Base-by-base conservation (phyloP, 2,797 vertebrate genomes). In the Hoplostethus mediterraneus region DNA sequence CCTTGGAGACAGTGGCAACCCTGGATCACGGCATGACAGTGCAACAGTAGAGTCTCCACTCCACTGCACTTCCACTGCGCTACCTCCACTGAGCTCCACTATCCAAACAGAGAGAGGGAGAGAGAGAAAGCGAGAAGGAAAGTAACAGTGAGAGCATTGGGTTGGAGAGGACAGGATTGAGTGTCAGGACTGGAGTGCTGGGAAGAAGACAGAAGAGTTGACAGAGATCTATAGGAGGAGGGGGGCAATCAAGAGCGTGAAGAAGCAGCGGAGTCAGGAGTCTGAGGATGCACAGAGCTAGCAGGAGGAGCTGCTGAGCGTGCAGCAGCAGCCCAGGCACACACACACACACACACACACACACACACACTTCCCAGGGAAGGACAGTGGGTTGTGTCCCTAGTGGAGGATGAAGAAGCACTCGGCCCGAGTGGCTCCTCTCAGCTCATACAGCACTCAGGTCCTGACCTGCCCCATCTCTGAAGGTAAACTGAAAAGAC, bases 391-490 rank as follows among this genome's bases (percentile, higher is more conserved):
- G 79, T 83, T 86, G 85, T 83, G 75, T 61, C 72, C 84, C 86
- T 81, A 87, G 85, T 73, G 87, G 92, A 95, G 90, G 83, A 96
- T 96, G 95, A 96, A 95, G 94, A 95, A 96, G 86, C 95, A 95
- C 84, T 95, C 94, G 49, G 94, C 95, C 87, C 92, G 94, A 90
- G 95, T 95, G 89, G 94, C 93, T 92, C 95, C 94, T 77, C 94
- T 95, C 89, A 94, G 93, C 91, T 95, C 95, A 16, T 95, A 95
- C 93, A 95, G 94, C 92, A 91, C 94, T 87, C 95, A 95, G 91
- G 94, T 95, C 85, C 93, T 95, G 25, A 95, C 94, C 92, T 95
- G 94, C 84, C 91, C 94, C 87, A 84, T 91, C 91, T 94, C 95
- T 79, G 94, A 95, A 95, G 95, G 95, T 96, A 95, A 94, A 91